Evolutionary conservation across 2,888 invertebrate genomes (phyloP).

Genomic region (Caenorhabditis imperialis): DNA sequence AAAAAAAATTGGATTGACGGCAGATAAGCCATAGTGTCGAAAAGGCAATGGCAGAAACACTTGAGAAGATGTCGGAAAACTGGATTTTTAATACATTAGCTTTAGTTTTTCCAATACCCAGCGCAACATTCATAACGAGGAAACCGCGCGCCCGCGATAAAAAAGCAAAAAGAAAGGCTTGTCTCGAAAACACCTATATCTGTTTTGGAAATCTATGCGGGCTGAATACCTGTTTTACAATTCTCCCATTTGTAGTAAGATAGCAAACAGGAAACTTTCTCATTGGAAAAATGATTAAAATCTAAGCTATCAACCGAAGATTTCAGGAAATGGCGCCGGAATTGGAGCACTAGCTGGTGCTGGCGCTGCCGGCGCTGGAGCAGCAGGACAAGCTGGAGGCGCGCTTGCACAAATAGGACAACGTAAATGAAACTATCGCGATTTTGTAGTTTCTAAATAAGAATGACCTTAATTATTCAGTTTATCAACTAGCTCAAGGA

Average conservation of each 20-base stretch:
- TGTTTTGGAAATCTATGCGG: conserved; percentile 1
- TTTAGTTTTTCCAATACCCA: not conserved
- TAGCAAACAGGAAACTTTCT: not conserved
- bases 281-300: not conserved
- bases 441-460: not conserved
- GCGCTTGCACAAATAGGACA: conserved; percentile 70
- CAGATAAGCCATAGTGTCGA: conserved; percentile 3
- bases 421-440: conserved; percentile 44
- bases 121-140: conserved; percentile 36
- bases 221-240: conserved; percentile 9
- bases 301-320: not conserved
- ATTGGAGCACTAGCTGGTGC: conserved; percentile 64
- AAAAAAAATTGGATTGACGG: not conserved
- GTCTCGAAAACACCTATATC: conserved; percentile 24
- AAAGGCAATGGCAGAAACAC: conserved; percentile 20
- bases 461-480: conserved; percentile 49
- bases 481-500: conserved; percentile 75
- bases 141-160: not conserved
- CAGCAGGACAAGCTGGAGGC: conserved; percentile 68
- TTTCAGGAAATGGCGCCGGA: conserved; percentile 52
- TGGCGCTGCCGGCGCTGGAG: conserved; percentile 66
- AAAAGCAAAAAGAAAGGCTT: not conserved
- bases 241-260: not conserved
- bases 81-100: conserved; percentile 30
- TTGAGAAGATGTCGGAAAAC: conserved; percentile 31